Conservation (phyloP, 1,140 invertebrate species). For the Kradibia gibbosae region DNA sequence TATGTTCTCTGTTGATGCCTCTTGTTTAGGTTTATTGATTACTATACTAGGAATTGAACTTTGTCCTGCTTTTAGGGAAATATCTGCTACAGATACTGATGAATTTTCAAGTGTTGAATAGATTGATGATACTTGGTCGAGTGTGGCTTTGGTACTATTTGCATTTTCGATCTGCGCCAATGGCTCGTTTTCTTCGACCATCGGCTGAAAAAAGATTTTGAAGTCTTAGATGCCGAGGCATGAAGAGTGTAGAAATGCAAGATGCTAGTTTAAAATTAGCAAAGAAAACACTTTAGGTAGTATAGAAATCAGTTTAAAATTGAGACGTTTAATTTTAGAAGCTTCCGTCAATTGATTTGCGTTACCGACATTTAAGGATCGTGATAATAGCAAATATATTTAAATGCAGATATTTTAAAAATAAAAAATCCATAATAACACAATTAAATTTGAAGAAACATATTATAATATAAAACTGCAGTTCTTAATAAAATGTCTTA, state of each 20-base stretch:
- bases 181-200: conserved; percentile 58
- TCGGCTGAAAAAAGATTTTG: conserved; percentile 56
- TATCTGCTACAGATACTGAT: conserved; percentile 65
- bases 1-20: conserved; percentile 60
- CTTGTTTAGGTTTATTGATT: conserved; percentile 56
- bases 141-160: conserved; percentile 61
- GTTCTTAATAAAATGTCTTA: too few species aligned
- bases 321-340: conserved; percentile 50
- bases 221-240: conserved; percentile 45
- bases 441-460: too few species aligned
- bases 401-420: neutral
- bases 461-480: too few species aligned
- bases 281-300: conserved; percentile 41
- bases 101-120: conserved; percentile 59
- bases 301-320: conserved; percentile 42
- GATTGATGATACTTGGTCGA: conserved; percentile 66
- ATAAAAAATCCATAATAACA: too few species aligned
- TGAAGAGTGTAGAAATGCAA: conserved; percentile 45
- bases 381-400: conserved; percentile 3
- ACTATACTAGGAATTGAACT: conserved; percentile 62
- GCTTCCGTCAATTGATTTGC: conserved; percentile 30
- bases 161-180: conserved; percentile 54
- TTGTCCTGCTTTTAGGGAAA: conserved; percentile 69
- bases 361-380: conserved; percentile 7
- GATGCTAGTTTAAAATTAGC: conserved; percentile 50